Base-by-base conservation (phyloP, 1,140 invertebrate genomes). In the Chrysopa pallens region DNA sequence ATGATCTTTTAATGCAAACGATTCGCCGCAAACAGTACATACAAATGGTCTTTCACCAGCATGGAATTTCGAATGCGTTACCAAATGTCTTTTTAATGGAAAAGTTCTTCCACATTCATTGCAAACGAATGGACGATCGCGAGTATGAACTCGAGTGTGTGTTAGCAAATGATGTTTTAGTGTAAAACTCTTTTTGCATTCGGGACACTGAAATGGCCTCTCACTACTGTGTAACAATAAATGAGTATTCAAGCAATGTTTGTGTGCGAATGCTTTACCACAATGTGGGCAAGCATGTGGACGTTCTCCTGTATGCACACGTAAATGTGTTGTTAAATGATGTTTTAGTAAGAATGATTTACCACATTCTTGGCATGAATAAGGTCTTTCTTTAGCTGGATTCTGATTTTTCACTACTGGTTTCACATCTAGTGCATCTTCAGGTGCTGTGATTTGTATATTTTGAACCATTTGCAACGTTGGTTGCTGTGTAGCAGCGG, bases 181-280 rank as follows among this genome's bases (percentile, higher is more conserved):
- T 1, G 82, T 85, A 53, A 89, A 89, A 36, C 80, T 81, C 62
- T 86, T 87, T 61, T 84, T 86, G 65, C 84, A 89, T 61, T 85
- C 78, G 42, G 74, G 69, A 60, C 84, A 89, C 52, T 82, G 73
- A 61, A 81, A 87, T 6, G 84, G 83, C 47, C 81, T 67, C 42
- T 85, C 80, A 4, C 80, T 78, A 28, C 80, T 84, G 58, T 88
- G 84, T 33, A 85, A 63, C 44, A 84, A 56, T 29, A 84, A 61
- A 62, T 88, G 84, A 8, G 82, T 86, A 57, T 82, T 83, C 39
- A 86, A 67, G 61, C 80, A 84, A 56, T 84, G 81, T 61, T 84
- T 85, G 53, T 84, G 72, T 17, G 83, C 83, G 61, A 89, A 89
- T 44, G 77, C 81, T 55, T 88, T 88, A 36, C 82, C 83, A 61